Base-by-base conservation (phyloP, 2,797 vertebrate genomes). In the Coregonus sp. region DNA sequence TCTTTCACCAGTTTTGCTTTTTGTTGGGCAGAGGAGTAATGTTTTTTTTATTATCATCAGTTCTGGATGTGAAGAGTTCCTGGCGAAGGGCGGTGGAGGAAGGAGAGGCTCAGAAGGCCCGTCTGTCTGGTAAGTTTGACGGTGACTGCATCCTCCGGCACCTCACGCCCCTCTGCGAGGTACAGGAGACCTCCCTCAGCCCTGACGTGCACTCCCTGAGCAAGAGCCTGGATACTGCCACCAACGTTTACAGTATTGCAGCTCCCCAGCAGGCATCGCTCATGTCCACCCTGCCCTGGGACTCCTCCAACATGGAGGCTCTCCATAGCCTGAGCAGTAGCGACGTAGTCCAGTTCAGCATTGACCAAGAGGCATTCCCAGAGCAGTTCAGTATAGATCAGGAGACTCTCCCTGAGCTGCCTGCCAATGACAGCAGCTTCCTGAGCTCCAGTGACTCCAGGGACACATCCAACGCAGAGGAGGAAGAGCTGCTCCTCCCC, bases 81-180 rank as follows among this genome's bases (percentile, higher is more conserved):
- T 95, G 95, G 95, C 86, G 92, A 50, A 93, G 89, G 73, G 95
- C 92, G 0, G 31, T 95, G 0, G 85, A 91, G 78, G 93, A 95
- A 78, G 88, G 90, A 9, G 25, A 89, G 51, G 79, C 86, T 0
- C 85, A 90, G 73, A 93, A 86, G 81, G 76, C 29, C 0, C 77
- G 75, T 37, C 80, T 12, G 0, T 78, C 78, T 0, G n/a, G 29
- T 4, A 79, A 77, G 51, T 4, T 73, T 0, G 61, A 83, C 65
- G 47, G 73, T 0, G 79, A 86, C 63, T 18, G 81, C 20, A 1
- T 83, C 3, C 54, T 3, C 0, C 20, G 47, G 4, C 50, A 2
- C 0, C 56, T 83, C 56, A 73, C 81, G 12, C 80, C 86, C 0
- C 16, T 78, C 2, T 1, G 7, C 1, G 75, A 87, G 33, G 3